A percentile compares a stretch with the other conserved stretches of the same genome.
Evolutionary conservation across 2,888 invertebrate species (phyloP).

Genomic region (Sycophila texana): DNA sequence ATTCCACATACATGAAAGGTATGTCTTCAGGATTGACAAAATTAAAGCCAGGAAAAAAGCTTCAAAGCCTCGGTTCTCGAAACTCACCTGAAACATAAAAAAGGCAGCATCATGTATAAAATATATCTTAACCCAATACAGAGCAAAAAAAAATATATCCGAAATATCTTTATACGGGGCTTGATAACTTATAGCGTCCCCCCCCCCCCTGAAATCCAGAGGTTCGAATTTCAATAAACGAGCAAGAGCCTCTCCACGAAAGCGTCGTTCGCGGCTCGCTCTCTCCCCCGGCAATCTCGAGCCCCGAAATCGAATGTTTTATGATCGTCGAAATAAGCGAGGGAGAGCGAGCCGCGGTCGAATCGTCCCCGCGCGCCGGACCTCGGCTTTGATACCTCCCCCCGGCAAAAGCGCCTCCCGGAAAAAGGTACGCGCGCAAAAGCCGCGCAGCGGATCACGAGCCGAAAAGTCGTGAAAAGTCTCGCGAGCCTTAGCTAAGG

Average conservation of each 20-base stretch:
- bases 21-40: too few species aligned
- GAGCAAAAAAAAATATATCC: not conserved
- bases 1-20: too few species aligned
- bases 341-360: not conserved
- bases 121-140: not conserved
- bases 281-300: not conserved
- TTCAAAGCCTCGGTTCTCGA: not conserved
- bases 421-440: too few species aligned
- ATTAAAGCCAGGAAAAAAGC: too few species aligned
- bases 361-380: not conserved
- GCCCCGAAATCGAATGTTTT: slow-evolving; percentile 18
- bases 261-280: not conserved
- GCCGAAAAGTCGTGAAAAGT: slow-evolving; percentile 52
- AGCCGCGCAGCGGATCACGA: not conserved
- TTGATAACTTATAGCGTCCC: not conserved
- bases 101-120: too few species aligned
- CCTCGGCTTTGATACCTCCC: not conserved
- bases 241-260: not conserved
- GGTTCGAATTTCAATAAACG: not conserved
- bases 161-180: not conserved
- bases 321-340: not conserved
- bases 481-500: not conserved
- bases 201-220: too few species aligned
- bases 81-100: not conserved
- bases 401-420: not conserved